phyloP scores from a whole-genome alignment of 2,113 vertebrate genomes.

The Telmatochromis brachygnathus region DNA sequence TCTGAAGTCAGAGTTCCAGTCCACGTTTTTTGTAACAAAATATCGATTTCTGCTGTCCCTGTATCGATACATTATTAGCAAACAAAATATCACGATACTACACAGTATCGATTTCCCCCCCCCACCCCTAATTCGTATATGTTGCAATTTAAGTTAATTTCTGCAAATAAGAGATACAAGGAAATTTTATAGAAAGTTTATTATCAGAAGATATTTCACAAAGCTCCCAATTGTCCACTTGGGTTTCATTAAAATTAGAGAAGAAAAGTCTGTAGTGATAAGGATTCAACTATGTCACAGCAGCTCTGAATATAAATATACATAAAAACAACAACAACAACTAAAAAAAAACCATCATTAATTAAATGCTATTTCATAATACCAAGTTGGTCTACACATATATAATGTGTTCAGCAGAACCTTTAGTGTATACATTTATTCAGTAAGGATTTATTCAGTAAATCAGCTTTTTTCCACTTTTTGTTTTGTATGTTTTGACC shows the following conservation, averaged over 20 bases:
- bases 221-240: not conserved
- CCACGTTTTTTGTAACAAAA: too few species aligned
- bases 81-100: too few species aligned
- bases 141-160: not conserved
- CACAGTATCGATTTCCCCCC: too few species aligned
- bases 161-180: not conserved
- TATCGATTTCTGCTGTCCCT: too few species aligned
- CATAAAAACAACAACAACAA: not conserved
- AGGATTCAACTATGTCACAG: not conserved
- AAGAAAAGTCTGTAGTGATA: not conserved
- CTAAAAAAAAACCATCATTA: rapidly evolving
- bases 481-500: not conserved
- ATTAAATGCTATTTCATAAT: not conserved
- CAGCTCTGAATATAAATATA: not conserved
- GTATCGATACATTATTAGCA: too few species aligned
- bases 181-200: not conserved
- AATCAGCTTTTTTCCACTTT: not conserved
- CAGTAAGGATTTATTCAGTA: not conserved
- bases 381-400: not conserved
- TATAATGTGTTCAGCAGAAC: not conserved
- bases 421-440: not conserved
- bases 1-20: too few species aligned
- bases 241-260: not conserved
- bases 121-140: not conserved
- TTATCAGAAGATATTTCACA: not conserved